Base-by-base conservation (phyloP, 1,140 invertebrate genomes). In the Apocrypta bakeri region DNA sequence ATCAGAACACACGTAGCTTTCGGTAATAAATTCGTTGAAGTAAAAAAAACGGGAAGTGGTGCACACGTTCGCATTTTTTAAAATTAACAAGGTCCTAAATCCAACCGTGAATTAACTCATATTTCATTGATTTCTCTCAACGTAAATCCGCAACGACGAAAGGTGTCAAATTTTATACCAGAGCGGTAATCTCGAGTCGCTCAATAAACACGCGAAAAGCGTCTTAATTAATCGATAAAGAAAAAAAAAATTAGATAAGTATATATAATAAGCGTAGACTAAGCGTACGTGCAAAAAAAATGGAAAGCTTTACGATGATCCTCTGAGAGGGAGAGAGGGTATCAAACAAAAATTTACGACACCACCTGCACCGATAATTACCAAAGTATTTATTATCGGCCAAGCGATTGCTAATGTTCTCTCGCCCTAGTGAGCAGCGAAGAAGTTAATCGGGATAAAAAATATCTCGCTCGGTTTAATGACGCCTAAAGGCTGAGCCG, bases 171-270 rank as follows among this genome's bases (percentile, higher is more conserved):
- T 40, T 72, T 63, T 48, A 68, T n/a, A 56, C 48, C n/a, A 17
- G 33, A 1, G 64, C 48, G 79, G 27, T 72, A 75, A 81, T 48
- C 14, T 21, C 37, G 25, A 69, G 75, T 81, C 37, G 40, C 29
- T 61, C 64, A 48, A 63, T 82, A 72, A 72, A 72, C 31, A n/a
- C 29, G 29, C n/a, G 56, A 24, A 25, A 42, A 66, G 63, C 82
- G 42, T 75, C 71, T 83, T 75, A 83, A 83, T 79, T 79, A 80
- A 83, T 83, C 61, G 76, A 78, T 75, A 75, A 75, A 68, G 56
- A 76, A 78, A 78, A 83, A 79, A 37, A 56, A 37, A 4, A 2
- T 37, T 37, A 37, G 9, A 37, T 37, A n/a, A n/a, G 33, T 37
- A 37, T 37, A 37, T 9, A 37, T 9, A n/a, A n/a, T n/a, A n/a